phyloP scores from a whole-genome alignment of 1,140 invertebrate genomes.

The Bathynomus jamesi region DNA sequence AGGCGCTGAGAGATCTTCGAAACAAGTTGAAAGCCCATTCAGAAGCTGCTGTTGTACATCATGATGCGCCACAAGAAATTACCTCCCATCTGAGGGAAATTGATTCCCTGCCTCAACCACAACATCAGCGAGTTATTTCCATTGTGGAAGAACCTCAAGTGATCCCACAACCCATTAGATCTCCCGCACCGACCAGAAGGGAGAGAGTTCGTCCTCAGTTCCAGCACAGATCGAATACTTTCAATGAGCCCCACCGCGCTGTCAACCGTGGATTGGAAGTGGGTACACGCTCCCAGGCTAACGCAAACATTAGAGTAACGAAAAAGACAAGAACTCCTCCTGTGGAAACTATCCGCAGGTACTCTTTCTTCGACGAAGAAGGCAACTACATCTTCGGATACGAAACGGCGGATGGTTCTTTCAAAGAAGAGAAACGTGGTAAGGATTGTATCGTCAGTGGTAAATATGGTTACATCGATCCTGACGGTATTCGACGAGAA shows the following conservation, averaged over 20 bases:
- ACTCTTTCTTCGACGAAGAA: constrained; percentile 43
- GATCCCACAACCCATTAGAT: neutral
- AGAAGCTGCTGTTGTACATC: neutral
- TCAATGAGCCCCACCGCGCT: constrained; percentile 15
- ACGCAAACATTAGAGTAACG: neutral
- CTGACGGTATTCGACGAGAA: constrained; percentile 75
- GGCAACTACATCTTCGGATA: constrained; percentile 83
- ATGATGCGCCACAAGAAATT: neutral
- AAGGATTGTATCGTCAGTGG: constrained; percentile 78
- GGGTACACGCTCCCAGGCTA: constrained; percentile 19
- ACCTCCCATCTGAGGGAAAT: neutral
- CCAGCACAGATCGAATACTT: neutral
- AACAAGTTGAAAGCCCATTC: neutral
- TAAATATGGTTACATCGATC: constrained; percentile 81
- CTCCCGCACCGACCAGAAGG: neutral
- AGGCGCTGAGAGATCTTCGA: neutral
- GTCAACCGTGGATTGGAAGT: constrained; percentile 23
- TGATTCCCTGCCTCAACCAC: neutral
- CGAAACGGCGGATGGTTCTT: constrained; percentile 78
- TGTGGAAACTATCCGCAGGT: constrained; percentile 37
- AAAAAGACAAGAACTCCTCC: constrained; percentile 19
- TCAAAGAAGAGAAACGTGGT: constrained; percentile 77
- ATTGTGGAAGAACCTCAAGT: neutral
- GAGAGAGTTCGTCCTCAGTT: too few relatives aligned
- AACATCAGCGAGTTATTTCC: neutral